Evolutionary conservation across 1,140 invertebrate genomes (phyloP).

Genomic region (Diachasma alloeum): DNA sequence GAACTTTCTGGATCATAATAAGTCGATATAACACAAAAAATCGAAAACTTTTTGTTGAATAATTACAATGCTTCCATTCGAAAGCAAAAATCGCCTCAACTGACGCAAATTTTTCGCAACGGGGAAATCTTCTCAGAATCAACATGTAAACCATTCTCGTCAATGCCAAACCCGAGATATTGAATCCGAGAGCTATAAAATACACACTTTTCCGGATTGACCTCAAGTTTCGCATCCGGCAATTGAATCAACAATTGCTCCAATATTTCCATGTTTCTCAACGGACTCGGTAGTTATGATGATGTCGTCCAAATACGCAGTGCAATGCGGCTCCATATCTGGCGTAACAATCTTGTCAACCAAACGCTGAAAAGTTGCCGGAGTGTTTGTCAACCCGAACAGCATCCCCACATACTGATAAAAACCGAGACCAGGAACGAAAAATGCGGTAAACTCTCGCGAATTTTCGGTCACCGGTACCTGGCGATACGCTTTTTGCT

Average conservation of each 20-base stretch:
- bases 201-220: slow-evolving; percentile 18
- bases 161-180: slow-evolving; percentile 12
- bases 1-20: too few relatives aligned
- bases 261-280: slow-evolving; percentile 8
- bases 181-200: not conserved
- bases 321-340: not conserved
- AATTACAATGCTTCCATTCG: too few relatives aligned
- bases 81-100: too few relatives aligned
- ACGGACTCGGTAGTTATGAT: slow-evolving; percentile 4
- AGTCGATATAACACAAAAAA: too few relatives aligned
- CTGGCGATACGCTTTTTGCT: slow-evolving; percentile 40
- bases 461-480: not conserved
- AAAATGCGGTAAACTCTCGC: slow-evolving; percentile 19
- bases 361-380: slow-evolving; percentile 39
- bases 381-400: slow-evolving; percentile 57
- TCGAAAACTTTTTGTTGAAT: too few relatives aligned
- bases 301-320: slow-evolving; percentile 20
- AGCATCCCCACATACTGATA: slow-evolving; percentile 59
- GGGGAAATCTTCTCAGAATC: not conserved
- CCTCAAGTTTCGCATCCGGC: not conserved
- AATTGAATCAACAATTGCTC: not conserved
- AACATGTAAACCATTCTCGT: not conserved
- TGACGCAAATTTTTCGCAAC: not conserved
- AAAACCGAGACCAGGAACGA: slow-evolving; percentile 49
- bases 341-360: too few relatives aligned